These are phyloP conservation scores for Epirrita christyi DNA, from an alignment of 2,888 invertebrate genomes.

Conservation along the genomic window DNA sequence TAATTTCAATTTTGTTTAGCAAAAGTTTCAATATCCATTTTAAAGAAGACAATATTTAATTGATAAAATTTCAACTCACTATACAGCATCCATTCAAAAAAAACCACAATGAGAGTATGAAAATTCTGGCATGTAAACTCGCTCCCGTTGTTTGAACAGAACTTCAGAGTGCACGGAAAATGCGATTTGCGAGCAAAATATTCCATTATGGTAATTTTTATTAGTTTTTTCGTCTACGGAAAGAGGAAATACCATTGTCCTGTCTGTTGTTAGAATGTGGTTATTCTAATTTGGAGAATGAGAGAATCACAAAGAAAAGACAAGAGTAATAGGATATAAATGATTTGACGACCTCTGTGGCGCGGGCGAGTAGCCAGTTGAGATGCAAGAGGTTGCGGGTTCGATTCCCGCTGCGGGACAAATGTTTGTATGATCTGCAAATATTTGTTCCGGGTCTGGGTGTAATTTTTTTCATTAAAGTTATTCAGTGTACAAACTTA, in stretches of 20 bases:
- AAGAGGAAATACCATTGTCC: slow-evolving; percentile 23
- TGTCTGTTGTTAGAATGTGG: slow-evolving; percentile 10
- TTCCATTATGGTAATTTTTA: slow-evolving; percentile 33
- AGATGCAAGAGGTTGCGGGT: too few relatives aligned
- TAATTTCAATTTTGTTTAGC: too few relatives aligned
- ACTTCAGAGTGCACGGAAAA: slow-evolving; percentile 21
- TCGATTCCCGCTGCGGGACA: too few relatives aligned
- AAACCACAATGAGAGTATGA: slow-evolving; percentile 31
- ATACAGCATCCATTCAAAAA: slow-evolving; percentile 33
- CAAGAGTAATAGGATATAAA: background rate
- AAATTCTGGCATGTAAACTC: slow-evolving; percentile 32
- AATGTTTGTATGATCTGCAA: too few relatives aligned
- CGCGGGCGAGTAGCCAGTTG: too few relatives aligned
- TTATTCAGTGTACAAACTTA: too few relatives aligned
- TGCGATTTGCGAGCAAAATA: slow-evolving; percentile 19
- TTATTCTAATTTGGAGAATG: slow-evolving; percentile 17
- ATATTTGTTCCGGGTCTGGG: too few relatives aligned
- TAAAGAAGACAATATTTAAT: background rate
- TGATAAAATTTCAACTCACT: slow-evolving; percentile 5
- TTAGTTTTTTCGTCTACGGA: slow-evolving; percentile 21
- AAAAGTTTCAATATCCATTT: too few relatives aligned
- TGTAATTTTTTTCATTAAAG: too few relatives aligned
- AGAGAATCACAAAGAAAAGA: background rate
- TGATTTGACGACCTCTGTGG: too few relatives aligned
- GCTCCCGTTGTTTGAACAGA: slow-evolving; percentile 16